These are phyloP conservation scores for Dicerorhinus sumatrensis DNA, from an alignment of 2,113 vertebrate genomes.

Conservation along the genomic window DNA sequence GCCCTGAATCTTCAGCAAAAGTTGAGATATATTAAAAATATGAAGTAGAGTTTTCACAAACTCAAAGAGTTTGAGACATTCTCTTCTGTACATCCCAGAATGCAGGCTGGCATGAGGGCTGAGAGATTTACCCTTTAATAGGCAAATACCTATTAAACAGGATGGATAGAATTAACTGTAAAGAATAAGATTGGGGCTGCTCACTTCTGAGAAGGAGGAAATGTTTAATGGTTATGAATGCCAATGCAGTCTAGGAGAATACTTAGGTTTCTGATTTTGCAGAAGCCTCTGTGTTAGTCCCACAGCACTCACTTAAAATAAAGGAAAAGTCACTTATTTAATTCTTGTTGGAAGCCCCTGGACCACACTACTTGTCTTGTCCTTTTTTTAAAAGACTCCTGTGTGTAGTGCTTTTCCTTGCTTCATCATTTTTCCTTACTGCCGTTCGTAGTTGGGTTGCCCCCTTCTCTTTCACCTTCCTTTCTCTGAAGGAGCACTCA, in stretches of 20 bases:
- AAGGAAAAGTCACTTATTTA: background rate
- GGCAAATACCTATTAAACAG: background rate
- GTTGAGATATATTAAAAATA: background rate
- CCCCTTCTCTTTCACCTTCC: fast-evolving
- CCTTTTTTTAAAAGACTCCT: background rate
- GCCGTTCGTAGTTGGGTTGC: background rate
- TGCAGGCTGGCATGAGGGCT: background rate
- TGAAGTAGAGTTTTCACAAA: background rate
- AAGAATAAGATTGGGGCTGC: background rate
- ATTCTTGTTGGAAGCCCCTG: background rate
- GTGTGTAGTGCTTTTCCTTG: background rate
- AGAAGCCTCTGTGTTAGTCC: background rate
- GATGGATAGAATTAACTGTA: background rate
- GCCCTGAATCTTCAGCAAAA: background rate
- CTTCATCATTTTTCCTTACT: background rate
- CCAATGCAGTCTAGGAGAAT: background rate
- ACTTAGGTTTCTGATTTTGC: background rate
- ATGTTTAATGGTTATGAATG: background rate
- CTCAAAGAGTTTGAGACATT: background rate
- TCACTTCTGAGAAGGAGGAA: background rate
- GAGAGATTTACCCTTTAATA: background rate
- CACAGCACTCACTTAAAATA: background rate
- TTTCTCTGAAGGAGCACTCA: background rate
- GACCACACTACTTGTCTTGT: background rate
- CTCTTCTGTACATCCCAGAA: background rate